Percentiles rank a stretch among this genome's conserved stretches.
phyloP scores from a whole-genome alignment of 2,888 invertebrate genomes.

The Tipula unca region DNA sequence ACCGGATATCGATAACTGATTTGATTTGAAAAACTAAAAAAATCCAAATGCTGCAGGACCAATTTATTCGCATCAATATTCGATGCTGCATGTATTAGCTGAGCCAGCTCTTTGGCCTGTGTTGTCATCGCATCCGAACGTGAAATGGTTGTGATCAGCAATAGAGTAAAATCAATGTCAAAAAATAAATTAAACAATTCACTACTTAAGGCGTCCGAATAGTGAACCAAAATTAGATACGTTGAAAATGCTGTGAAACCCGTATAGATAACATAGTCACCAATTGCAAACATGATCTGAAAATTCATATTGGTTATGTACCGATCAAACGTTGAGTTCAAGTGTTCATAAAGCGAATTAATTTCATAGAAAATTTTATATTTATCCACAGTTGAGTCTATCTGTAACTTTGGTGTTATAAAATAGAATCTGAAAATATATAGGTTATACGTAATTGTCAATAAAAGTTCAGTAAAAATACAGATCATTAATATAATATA shows the following conservation, averaged over 20 bases:
- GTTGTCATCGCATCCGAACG: not conserved
- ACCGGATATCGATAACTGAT: not conserved
- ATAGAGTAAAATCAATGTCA: not conserved
- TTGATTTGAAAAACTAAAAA: not conserved
- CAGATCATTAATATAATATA: not conserved
- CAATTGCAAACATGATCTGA: not conserved
- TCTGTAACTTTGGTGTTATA: not conserved
- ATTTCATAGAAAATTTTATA: not conserved
- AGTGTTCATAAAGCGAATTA: not conserved
- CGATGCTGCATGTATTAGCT: not conserved
- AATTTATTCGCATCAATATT: not conserved
- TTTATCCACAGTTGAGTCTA: not conserved
- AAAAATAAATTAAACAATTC: not conserved
- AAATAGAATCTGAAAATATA: not conserved
- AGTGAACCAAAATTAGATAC: not conserved
- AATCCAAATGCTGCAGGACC: not conserved
- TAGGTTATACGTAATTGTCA: not conserved
- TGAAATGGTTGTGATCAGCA: not conserved
- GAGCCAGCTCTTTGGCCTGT: not conserved
- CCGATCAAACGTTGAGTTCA: not conserved
- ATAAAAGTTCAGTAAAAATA: not conserved
- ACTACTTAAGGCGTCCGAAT: not conserved
- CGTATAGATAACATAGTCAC: not conserved
- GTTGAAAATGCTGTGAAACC: not conserved
- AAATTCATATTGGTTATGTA: not conserved